Evolutionary conservation across 2,888 invertebrate species (phyloP), one percentile per base, ranked within the genome.

Genomic region (Geophilus truncorum): DNA sequence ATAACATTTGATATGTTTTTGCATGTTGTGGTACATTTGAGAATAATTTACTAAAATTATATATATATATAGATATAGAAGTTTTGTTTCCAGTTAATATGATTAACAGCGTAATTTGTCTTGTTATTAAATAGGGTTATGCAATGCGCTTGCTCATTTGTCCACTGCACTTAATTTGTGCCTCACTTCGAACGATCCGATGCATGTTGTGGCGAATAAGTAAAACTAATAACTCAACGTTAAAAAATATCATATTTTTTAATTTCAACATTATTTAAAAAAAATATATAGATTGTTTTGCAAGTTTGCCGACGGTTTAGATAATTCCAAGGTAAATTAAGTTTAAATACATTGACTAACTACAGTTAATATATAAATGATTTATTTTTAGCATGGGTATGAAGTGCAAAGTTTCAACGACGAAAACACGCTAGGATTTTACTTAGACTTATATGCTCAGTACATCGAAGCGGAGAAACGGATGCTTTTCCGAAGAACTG

Each of bases 361-460:
- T 7, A 9, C 6, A 76, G 12, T 28, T 5, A 18, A 76, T 4
- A 9, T 77, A 12, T 15, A 40, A 10, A 45, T 34, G 7, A 40
- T 57, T 28, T 79, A 1, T 78, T 78, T 30, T 80, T 21, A 87
- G 87, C 86, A 86, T 84, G 86, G 86, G 28, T 81, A 85, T 70
- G 87, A 87, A 79, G 85, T 85, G 9, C 82, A 86, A 76, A 84
- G 84, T 80, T 83, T 82, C 45, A 86, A 86, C 84, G 86, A 86
- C 83, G 87, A 87, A 82, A 85, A 85, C 84, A 86, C 85, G 3
- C 80, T 87, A 40, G 87, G 87, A 9, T 85, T 85, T 80, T 85
- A 85, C 30, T 83, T 87, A 32, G 86, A 86, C 77, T 83, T 87
- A n/a, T 86, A 85, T 81, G 79, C 84, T 3, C 84, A 86, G 83